A percentile compares a stretch with the other conserved stretches of the same genome.
Conservation (phyloP, 2,888 invertebrate genomes). For the Drosophila leonis region DNA sequence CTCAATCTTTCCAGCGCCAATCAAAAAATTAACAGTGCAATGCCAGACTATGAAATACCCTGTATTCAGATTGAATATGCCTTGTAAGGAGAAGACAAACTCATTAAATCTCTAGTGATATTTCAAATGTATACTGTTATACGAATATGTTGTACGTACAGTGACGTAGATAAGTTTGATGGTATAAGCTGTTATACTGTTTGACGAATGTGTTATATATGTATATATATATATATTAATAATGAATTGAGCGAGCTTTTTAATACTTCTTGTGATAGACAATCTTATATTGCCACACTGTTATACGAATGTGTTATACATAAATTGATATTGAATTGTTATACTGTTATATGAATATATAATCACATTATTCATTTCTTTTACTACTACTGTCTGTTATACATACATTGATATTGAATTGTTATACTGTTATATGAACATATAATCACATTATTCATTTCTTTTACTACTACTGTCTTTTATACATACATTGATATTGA, state of each 20-base stretch:
- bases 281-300: not conserved
- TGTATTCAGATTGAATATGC: not conserved
- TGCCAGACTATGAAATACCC: slow-evolving; percentile 14
- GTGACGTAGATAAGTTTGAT: no score
- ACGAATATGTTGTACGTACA: no score
- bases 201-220: no score
- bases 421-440: not conserved
- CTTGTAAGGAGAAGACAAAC: not conserved
- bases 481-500: not conserved
- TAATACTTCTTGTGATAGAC: not conserved
- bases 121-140: no score
- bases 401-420: not conserved
- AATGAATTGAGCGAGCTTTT: not conserved
- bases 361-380: not conserved
- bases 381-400: not conserved
- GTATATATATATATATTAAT: no score
- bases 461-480: no score
- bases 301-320: not conserved
- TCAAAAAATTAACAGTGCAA: slow-evolving; percentile 7
- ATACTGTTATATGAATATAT: not conserved
- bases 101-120: no score
- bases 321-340: not conserved
- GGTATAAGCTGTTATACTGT: no score
- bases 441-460: not conserved
- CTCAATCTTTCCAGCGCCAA: slow-evolving; percentile 42